Evolutionary conservation across 1,140 invertebrate genomes (phyloP).

Genomic region (Drosophila watanabei): DNA sequence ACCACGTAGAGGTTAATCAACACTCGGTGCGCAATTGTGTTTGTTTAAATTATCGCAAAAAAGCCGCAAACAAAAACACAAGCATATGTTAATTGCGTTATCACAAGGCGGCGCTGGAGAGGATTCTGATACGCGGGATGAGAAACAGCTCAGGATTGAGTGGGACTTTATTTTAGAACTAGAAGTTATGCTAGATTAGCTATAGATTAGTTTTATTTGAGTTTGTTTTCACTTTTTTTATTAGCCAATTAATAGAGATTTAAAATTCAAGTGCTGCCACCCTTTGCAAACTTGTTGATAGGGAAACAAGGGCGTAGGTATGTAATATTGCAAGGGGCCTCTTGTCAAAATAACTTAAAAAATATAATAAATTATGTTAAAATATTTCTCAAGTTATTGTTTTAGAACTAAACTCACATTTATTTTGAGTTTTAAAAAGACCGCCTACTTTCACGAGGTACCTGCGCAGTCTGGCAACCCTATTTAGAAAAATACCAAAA

Average conservation of each 20-base stretch:
- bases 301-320: not conserved
- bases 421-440: not conserved
- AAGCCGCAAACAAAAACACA: constrained; percentile 46
- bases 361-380: not conserved
- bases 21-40: constrained; percentile 37
- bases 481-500: not conserved
- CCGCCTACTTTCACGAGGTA: not conserved
- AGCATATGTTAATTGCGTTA: constrained; percentile 18
- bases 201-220: not conserved
- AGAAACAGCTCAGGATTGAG: not conserved
- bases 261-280: not conserved
- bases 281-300: not conserved
- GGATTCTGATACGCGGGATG: constrained; percentile 6
- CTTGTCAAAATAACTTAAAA: not conserved
- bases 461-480: not conserved
- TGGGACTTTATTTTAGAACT: not conserved
- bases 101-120: constrained; percentile 13
- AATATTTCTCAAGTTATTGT: no score
- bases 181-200: not conserved
- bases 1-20: constrained; percentile 48
- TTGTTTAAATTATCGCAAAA: constrained; percentile 47
- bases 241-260: not conserved
- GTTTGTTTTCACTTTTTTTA: not conserved
- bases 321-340: no score
- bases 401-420: not conserved